These are phyloP conservation scores for Meloe dianella DNA, from an alignment of 2,888 invertebrate genomes.

Conservation along the genomic window DNA sequence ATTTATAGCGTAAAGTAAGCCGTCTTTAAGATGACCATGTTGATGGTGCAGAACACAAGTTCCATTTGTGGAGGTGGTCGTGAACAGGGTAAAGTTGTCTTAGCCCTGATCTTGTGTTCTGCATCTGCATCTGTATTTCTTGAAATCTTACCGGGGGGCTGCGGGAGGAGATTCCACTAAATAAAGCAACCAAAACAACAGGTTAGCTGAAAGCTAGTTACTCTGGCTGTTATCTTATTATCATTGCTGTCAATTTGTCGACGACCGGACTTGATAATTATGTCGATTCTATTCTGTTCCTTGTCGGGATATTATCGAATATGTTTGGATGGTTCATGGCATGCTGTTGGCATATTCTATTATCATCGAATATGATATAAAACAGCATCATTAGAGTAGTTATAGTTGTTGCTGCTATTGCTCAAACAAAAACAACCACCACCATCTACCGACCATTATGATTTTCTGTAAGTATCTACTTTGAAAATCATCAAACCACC, in stretches of 20 bases:
- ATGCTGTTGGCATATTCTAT: conserved; percentile 6
- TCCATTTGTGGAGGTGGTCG: too few species aligned
- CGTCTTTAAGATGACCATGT: too few species aligned
- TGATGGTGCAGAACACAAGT: too few species aligned
- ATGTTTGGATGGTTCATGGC: background rate
- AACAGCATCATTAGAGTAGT: background rate
- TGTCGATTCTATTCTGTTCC: conserved; percentile 18
- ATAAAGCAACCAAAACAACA: too few species aligned
- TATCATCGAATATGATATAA: background rate
- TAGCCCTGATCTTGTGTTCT: too few species aligned
- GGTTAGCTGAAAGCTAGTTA: background rate
- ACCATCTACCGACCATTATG: background rate
- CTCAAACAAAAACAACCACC: background rate
- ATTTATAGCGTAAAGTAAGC: too few species aligned
- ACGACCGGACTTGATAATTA: conserved; percentile 18
- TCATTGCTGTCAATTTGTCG: conserved; percentile 19
- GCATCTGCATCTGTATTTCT: too few species aligned
- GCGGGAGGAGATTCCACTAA: too few species aligned
- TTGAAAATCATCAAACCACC: background rate
- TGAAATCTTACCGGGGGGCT: too few species aligned
- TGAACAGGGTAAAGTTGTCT: too few species aligned
- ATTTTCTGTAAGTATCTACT: too few species aligned
- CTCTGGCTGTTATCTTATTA: background rate
- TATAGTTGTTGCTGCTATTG: background rate
- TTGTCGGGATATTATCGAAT: background rate